Evolutionary conservation across 2,888 invertebrate genomes (phyloP), one percentile per base, ranked within the genome.

Genomic region (Drosophila monieri): DNA sequence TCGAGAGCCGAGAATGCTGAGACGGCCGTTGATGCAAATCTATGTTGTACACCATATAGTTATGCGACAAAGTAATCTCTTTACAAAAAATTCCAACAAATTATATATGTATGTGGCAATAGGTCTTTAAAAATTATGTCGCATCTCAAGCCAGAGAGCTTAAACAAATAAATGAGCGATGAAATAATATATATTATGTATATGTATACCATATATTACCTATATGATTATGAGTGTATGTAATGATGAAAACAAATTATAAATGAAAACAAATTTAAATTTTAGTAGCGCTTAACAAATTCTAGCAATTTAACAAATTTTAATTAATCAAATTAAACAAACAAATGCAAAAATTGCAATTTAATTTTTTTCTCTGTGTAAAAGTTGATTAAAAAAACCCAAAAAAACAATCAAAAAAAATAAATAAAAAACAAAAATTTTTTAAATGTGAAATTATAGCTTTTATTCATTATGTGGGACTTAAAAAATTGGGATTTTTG

Each of bases 211-310:
- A 61, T 70, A 53, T 73, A 69, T 51, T 74, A 74, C 69, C 60
- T 74, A 67, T 55, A 65, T 60, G 59, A 75, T 52, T 55, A 73
- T 74, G 56, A 53, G 62, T 71, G 57, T 78, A 76, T 75, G 61
- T 68, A 56, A 56, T 58, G 61, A 62, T 55, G 43, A 70, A 58
- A 72, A 60, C 60, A 75, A 77, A 73, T 49, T 15, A 71, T 76
- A 68, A 76, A 44, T 25, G 41, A 76, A 76, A 88, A 83, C 84
- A 87, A 88, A 87, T 85, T 85, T 85, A 85, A 88, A 81, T 88
- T 88, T 85, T 85, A 88, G 85, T 85, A 85, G 89, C 85, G 89
- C 89, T 88, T 85, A 85, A 85, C 85, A 88, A 89, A 85, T 85
- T 85, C 84, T 85, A 85, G 85, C 89, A 85, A 88, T 79, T 84